Conservation (phyloP, 2,797 vertebrate genomes). For the Tauraco hartlaubi region DNA sequence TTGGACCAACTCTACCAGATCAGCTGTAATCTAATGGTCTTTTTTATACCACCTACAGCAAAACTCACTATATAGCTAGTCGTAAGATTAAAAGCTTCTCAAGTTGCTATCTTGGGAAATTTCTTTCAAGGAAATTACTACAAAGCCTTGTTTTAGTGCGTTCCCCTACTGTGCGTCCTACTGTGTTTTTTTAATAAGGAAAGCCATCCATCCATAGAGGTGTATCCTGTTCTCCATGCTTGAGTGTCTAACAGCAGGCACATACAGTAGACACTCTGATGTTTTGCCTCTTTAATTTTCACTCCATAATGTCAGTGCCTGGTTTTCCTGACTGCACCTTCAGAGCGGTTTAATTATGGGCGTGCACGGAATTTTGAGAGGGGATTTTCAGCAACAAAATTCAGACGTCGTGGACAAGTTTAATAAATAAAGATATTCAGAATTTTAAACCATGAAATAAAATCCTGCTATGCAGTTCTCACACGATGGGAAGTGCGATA, state of each 20-base stretch:
- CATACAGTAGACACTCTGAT: slow-evolving; percentile 83
- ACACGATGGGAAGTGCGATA: not conserved
- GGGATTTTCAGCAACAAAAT: slow-evolving; percentile 44
- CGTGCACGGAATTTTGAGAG: slow-evolving; percentile 62
- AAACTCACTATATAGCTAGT: slow-evolving; percentile 70
- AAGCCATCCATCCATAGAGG: slow-evolving; percentile 97
- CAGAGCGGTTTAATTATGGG: slow-evolving; percentile 76
- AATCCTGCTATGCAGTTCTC: not conserved
- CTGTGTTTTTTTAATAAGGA: slow-evolving; percentile 98
- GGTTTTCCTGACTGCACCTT: slow-evolving; percentile 77
- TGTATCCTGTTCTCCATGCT: slow-evolving; percentile 98
- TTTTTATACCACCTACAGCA: slow-evolving; percentile 75
- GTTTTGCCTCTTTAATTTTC: slow-evolving; percentile 83
- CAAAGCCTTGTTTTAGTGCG: slow-evolving; percentile 93
- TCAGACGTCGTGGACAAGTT: slow-evolving; percentile 8
- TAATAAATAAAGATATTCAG: not conserved
- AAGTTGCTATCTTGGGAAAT: slow-evolving; percentile 86
- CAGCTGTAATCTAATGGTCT: slow-evolving; percentile 63
- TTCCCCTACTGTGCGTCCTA: slow-evolving; percentile 92
- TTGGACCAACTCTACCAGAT: slow-evolving; percentile 59
- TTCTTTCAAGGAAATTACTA: slow-evolving; percentile 89
- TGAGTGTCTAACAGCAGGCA: slow-evolving; percentile 89
- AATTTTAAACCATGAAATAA: slow-evolving; percentile 9
- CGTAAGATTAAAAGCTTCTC: slow-evolving; percentile 80
- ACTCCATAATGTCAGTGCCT: slow-evolving; percentile 74